Base-by-base conservation (phyloP, 1,140 invertebrate species). In the Drosophila biarmipes region DNA sequence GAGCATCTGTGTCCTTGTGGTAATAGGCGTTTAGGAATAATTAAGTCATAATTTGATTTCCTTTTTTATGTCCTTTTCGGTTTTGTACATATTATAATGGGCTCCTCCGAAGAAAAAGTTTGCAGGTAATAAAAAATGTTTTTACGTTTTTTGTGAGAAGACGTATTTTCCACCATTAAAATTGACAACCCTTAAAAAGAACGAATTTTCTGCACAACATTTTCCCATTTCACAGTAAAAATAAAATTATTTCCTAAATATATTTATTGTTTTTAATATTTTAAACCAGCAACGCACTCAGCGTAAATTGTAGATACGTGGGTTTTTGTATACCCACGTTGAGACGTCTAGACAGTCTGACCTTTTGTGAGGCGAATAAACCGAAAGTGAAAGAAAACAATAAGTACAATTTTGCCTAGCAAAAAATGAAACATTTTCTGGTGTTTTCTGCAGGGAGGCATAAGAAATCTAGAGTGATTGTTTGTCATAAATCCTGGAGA, bases 21-120 rank as follows among this genome's bases (percentile, higher is more conserved):
- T 72, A 78, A 72, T 75, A 64, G 59, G 43, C 78, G 55, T 76
- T 81, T 82, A 71, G 53, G 62, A 80, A 86, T 81, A 86, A 86
- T 87, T 87, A 87, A 87, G 82, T 82, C 86, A 82, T 82, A 87
- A 87, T 86, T 87, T 82, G 62, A 75, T 87, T 42, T 57, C 48
- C 45, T 38, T 68, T 64, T 73, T 68, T 57, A 74, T 57, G 71
- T 42, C 29, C 17, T 17, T 27, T 35, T 2, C n/a, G 17, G 24
- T 62, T 49, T 29, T 24, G 6, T 37, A 12, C 38, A 46, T 54
- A 4, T 24, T 31, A 29, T 54, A 37, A 67, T 68, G 38, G 31
- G 5, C n/a, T 14, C 29, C 8, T n/a, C 57, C 19, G 11, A 24
- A 5, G 2, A n/a, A n/a, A 6, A 40, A 12, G 2, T 38, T 10